These are phyloP conservation scores for Hycleus cichorii DNA, from an alignment of 1,140 invertebrate genomes.

Conservation along the genomic window DNA sequence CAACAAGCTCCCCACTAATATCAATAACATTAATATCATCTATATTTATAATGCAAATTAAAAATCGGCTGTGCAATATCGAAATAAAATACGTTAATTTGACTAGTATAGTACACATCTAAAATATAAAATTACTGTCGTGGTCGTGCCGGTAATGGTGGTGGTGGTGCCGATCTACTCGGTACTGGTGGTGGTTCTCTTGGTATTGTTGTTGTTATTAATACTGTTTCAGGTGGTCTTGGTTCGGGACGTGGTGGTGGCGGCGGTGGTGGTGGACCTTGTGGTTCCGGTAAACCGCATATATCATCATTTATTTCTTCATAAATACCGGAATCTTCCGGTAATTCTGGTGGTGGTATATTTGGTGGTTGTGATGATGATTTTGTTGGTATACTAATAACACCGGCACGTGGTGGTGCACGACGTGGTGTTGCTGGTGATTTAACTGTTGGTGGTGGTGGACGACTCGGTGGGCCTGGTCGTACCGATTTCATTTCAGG, in stretches of 20 bases:
- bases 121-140: constrained; percentile 22
- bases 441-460: constrained; percentile 35
- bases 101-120: background rate
- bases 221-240: constrained; percentile 36
- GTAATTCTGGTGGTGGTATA: constrained; percentile 46
- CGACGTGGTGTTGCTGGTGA: constrained; percentile 42
- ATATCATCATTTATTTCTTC: constrained; percentile 49
- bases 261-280: constrained; percentile 59
- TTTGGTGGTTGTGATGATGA: constrained; percentile 42
- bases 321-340: constrained; percentile 45
- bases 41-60: no score
- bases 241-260: constrained; percentile 49
- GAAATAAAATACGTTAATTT: background rate
- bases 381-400: constrained; percentile 35
- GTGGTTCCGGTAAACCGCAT: constrained; percentile 40
- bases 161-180: constrained; percentile 54
- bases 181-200: constrained; percentile 54
- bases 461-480: constrained; percentile 31
- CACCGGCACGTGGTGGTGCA: constrained; percentile 37
- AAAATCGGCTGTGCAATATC: background rate
- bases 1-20: no score
- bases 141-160: constrained; percentile 62
- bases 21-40: no score
- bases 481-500: constrained; percentile 31
- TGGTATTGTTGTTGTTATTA: constrained; percentile 41